Base-by-base conservation (phyloP, 2,888 invertebrate species). In the Andrena hattorfiana region DNA sequence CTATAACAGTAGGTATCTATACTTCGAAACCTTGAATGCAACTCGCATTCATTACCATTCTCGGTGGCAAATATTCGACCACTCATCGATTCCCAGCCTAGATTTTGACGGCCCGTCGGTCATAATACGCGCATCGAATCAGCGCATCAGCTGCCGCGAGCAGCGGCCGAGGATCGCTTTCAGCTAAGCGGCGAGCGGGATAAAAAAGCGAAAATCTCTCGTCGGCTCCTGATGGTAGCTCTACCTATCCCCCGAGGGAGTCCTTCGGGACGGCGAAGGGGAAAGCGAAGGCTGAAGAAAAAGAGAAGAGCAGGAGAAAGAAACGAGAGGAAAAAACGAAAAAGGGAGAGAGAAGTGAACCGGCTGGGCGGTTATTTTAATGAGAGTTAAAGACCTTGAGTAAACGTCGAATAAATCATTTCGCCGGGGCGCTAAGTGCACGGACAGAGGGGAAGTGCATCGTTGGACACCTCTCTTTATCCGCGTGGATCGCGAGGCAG, bases 371-470 rank as follows among this genome's bases (percentile, higher is more conserved):
- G 89, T 91, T 91, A 92, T 93, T 93, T 93, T 93, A 93, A 93
- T 92, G 92, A 93, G 92, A 92, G 91, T 91, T 91, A 92, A 92
- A 93, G 92, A 91, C 92, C 89, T 90, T 90, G 91, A 91, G 92
- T 91, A 92, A 93, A 92, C 90, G 92, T 92, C 93, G 91, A 92
- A 93, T 93, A 93, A 93, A 94, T 94, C 93, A 93, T 94, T 90
- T 91, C 70, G 81, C 77, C 82, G 59, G 83, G 84, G 87, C 83
- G 88, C 88, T 86, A 88, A 88, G 88, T 88, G 87, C 86, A 84
- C 69, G 73, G 85, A 42, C 81, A 76, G 69, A 67, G 72, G 81
- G 66, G 69, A 76, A 83, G 70, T 32, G 85, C 80, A 59, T 79
- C 81, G 69, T 81, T 63, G 82, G 81, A 66, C 82, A 78, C 77